Base-by-base conservation (phyloP, 2,797 vertebrate genomes). In the Myotis pilosus region DNA sequence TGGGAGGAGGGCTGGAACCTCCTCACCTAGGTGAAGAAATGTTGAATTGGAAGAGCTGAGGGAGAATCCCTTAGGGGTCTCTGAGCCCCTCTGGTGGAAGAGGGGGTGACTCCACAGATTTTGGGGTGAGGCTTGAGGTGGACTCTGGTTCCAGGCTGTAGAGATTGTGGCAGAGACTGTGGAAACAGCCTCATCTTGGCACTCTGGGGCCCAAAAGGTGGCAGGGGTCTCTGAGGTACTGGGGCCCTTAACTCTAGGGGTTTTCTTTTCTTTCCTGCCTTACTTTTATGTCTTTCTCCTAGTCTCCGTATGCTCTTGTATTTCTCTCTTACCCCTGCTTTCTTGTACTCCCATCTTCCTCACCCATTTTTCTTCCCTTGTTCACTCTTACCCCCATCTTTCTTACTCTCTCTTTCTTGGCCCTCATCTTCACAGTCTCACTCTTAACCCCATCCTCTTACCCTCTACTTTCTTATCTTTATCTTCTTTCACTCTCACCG, bases 251-350 rank as follows among this genome's bases (percentile, higher is more conserved):
- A 44, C 74, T 76, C 23, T 83, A 51, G 19, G 60, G 41, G 83
- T 62, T 76, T 80, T n/a, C 15, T 84, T 89, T 84, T 87, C 66
- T 89, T 94, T 79, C 60, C 25, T 83, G 36, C 28, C 41, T 92
- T 69, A 33, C 6, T 78, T 92, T 68, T 80, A 7, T 89, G 83
- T 89, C 11, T 78, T 89, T 89, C 51, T 55, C 33, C 38, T 75
- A 19, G 8, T 13, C 13, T 64, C 51, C 23, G 72, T 87, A n/a
- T 75, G 53, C 49, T 49, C 13, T 88, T 64, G 68, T 79, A 49
- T 25, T 25, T 51, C 17, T 79, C 78, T 79, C 17, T 72, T 55
- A 74, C 0, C 44, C 36, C 36, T 49, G 53, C 28, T 74, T 95
- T 93, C 66, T 71, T 71, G 84, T 3, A 36, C 36, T 71, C 69